These are phyloP conservation scores for Dreissena rostriformis DNA, from an alignment of 1,140 invertebrate genomes.

Conservation along the genomic window DNA sequence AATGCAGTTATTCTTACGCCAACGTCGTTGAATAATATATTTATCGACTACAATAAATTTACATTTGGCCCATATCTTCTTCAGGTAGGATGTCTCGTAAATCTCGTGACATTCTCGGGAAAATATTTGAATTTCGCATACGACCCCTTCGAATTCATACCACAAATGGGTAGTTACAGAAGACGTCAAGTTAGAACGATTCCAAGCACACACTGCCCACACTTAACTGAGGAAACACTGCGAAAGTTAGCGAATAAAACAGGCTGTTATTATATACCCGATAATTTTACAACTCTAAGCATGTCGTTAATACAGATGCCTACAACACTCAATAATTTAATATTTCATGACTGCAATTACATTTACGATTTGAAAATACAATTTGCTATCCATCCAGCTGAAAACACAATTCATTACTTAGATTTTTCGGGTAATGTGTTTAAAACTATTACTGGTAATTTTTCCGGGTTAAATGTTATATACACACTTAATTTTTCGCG, in stretches of 20 bases:
- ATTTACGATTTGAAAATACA: background rate
- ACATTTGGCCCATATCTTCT: slow-evolving; percentile 21
- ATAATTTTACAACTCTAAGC: background rate
- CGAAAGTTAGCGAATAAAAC: background rate
- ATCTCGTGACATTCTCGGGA: background rate
- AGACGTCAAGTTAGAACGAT: no score
- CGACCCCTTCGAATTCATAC: no score
- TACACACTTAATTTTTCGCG: no score
- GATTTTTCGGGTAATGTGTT: no score
- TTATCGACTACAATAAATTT: slow-evolving; percentile 31
- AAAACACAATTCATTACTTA: background rate
- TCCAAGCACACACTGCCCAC: background rate
- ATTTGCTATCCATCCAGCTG: background rate
- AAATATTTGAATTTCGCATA: no score
- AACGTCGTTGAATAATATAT: slow-evolving; percentile 10
- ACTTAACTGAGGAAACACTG: background rate
- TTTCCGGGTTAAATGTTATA: no score
- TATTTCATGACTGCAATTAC: background rate
- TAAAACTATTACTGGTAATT: no score
- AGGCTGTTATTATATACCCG: background rate
- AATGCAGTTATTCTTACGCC: slow-evolving; percentile 32
- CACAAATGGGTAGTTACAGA: no score
- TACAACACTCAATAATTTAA: background rate
- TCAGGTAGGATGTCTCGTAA: background rate
- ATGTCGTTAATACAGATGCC: background rate